These are phyloP conservation scores for Eristalis tenax DNA, from an alignment of 2,888 invertebrate species.

Conservation along the genomic window DNA sequence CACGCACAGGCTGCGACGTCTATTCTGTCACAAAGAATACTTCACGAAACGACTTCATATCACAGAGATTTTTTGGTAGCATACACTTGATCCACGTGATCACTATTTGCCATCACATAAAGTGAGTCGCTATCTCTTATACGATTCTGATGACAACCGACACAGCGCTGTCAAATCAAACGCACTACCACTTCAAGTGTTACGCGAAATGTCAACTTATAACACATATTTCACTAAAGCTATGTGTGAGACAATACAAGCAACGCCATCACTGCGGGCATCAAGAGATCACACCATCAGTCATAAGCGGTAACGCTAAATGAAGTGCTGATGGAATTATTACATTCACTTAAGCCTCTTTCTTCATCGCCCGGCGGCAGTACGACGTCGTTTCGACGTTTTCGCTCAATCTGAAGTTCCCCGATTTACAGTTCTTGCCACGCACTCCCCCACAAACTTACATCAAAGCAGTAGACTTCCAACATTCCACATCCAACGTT, in stretches of 20 bases:
- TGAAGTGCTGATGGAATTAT: conserved; percentile 8
- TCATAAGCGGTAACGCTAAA: background rate
- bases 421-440: background rate
- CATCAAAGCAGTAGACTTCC: conserved; percentile 25
- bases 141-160: background rate
- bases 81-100: no score
- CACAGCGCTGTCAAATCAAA: background rate
- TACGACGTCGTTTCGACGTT: background rate
- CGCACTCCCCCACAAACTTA: background rate
- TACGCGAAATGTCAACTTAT: background rate
- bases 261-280: background rate
- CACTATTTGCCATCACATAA: no score
- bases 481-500: conserved; percentile 10
- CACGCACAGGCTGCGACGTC: no score
- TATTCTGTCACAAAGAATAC: no score
- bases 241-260: background rate
- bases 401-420: conserved; percentile 6
- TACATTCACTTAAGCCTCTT: conserved; percentile 8
- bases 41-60: no score
- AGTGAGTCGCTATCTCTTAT: no score
- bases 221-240: background rate
- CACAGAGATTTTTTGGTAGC: no score
- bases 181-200: background rate
- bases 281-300: background rate
- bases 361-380: background rate